A percentile compares a stretch with the other conserved stretches of the same genome.
Conservation (phyloP, 2,888 invertebrate species). For the Lepidochrysops patricia region DNA sequence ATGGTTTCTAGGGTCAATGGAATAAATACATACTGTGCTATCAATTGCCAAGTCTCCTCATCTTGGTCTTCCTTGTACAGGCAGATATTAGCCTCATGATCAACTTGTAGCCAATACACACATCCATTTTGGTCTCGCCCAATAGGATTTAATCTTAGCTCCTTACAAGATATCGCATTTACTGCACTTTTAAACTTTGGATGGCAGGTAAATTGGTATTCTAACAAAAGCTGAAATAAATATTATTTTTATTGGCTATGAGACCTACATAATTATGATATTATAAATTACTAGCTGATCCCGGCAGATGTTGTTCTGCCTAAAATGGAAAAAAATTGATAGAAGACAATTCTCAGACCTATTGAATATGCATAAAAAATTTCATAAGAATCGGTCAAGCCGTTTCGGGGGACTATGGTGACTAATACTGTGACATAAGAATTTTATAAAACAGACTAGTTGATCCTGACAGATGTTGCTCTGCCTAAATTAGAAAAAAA, state of each 20-base stretch:
- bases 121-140: constrained; percentile 94
- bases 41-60: constrained; percentile 95
- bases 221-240: constrained; percentile 83
- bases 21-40: constrained; percentile 79
- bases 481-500: no score
- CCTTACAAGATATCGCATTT: constrained; percentile 83
- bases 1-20: not conserved
- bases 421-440: no score
- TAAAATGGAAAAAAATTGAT: no score
- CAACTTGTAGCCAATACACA: constrained; percentile 95
- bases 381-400: no score
- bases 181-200: constrained; percentile 92
- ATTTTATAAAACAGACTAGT: no score
- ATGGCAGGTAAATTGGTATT: constrained; percentile 96
- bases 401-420: no score
- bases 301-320: no score
- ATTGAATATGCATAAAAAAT: no score
- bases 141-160: constrained; percentile 89
- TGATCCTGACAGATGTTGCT: no score
- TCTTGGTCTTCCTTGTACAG: constrained; percentile 97
- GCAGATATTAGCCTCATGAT: constrained; percentile 90
- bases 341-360: no score
- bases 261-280: no score
- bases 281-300: no score
- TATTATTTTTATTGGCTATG: not conserved